Evolutionary conservation across 2,888 invertebrate species (phyloP).

Genomic region (Choreutis nemorana): DNA sequence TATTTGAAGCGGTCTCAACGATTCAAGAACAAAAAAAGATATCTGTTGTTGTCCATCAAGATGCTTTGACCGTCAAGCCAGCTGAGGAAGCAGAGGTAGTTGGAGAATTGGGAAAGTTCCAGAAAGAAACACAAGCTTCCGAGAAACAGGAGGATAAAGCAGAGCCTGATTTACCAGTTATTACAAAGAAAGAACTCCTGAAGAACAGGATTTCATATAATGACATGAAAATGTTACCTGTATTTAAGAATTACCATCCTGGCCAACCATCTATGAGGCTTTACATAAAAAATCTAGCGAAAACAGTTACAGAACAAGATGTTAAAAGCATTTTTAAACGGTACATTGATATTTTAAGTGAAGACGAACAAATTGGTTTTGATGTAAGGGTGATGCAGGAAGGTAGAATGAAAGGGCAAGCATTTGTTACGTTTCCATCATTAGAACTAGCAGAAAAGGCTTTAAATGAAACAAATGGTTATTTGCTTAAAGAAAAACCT

Average conservation of each 20-base stretch:
- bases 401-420: constrained; percentile 96
- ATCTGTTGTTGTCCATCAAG: constrained; percentile 41
- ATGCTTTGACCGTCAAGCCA: constrained; percentile 37
- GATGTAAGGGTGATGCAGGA: constrained; percentile 89
- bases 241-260: constrained; percentile 86
- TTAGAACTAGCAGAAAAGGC: constrained; percentile 76
- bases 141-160: constrained; percentile 15
- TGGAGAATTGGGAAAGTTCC: constrained; percentile 49
- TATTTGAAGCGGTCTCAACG: constrained; percentile 41
- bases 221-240: constrained; percentile 76
- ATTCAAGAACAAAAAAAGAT: constrained; percentile 50
- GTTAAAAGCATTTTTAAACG: constrained; percentile 78
- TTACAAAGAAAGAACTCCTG: constrained; percentile 71
- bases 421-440: constrained; percentile 85
- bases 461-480: constrained; percentile 86
- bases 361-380: constrained; percentile 56
- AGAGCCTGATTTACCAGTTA: constrained; percentile 40
- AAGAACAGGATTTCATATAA: constrained; percentile 73
- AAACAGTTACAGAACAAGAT: constrained; percentile 78
- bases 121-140: constrained; percentile 30
- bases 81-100: constrained; percentile 37
- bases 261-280: constrained; percentile 84
- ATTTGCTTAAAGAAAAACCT: constrained; percentile 85
- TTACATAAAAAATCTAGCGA: constrained; percentile 93
- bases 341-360: constrained; percentile 55